Evolutionary conservation across 2,888 invertebrate species (phyloP).

Genomic region (Latheticus oryzae): DNA sequence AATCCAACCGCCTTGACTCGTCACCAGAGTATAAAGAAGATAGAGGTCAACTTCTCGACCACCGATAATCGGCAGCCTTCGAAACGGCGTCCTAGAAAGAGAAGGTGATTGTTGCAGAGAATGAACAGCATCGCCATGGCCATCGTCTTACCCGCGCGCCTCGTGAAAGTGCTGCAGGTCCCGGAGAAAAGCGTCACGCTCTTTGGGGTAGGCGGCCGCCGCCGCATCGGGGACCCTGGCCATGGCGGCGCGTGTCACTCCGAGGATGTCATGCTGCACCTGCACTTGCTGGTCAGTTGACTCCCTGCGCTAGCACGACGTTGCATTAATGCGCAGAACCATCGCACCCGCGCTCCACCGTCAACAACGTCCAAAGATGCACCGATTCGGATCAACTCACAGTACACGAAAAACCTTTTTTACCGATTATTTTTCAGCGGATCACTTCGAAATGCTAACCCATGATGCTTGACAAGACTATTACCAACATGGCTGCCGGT

Average conservation of each 20-base stretch:
- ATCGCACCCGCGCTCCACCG: conserved; percentile 60
- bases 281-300: conserved; percentile 64
- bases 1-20: conserved; percentile 92
- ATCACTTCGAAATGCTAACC: conserved; percentile 62
- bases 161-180: conserved; percentile 93
- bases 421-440: conserved; percentile 51
- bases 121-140: too few relatives aligned
- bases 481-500: conserved; percentile 68
- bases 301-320: conserved; percentile 68
- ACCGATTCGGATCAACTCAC: conserved; percentile 50
- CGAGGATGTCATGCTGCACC: conserved; percentile 61
- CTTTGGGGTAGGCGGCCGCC: conserved; percentile 80
- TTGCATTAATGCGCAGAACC: conserved; percentile 67
- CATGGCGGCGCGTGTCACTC: conserved; percentile 67
- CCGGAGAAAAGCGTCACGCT: conserved; percentile 83
- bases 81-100: conserved; percentile 71
- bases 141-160: conserved; percentile 82
- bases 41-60: conserved; percentile 93
- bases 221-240: conserved; percentile 76
- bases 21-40: conserved; percentile 90
- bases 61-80: conserved; percentile 79
- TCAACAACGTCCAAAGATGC: conserved; percentile 57
- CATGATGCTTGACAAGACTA: conserved; percentile 66
- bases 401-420: conserved; percentile 50
- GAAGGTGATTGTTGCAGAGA: conserved; percentile 13